Evolutionary conservation across 2,888 invertebrate genomes (phyloP).

Genomic region (Ophion obscuratus): DNA sequence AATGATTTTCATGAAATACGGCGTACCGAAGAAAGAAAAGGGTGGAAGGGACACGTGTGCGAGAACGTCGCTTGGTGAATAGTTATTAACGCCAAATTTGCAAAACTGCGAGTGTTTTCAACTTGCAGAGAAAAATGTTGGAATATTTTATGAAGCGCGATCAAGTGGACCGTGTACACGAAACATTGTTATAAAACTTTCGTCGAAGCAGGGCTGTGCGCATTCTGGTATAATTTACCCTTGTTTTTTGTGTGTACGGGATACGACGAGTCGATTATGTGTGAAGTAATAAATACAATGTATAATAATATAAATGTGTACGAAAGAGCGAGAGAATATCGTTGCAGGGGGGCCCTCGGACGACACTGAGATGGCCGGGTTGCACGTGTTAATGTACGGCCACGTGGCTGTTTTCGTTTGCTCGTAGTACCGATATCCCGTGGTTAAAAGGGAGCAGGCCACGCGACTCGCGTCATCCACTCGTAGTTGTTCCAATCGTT

Average conservation of each 20-base stretch:
- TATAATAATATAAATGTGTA: background rate
- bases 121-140: conserved; percentile 8
- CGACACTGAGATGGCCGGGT: conserved; percentile 43
- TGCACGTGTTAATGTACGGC: conserved; percentile 40
- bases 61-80: background rate
- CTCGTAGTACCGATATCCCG: conserved; percentile 73
- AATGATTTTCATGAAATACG: background rate
- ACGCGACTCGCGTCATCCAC: conserved; percentile 71
- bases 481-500: conserved; percentile 29
- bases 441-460: conserved; percentile 76
- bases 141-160: conserved; percentile 10
- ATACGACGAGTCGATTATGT: conserved; percentile 34
- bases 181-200: conserved; percentile 31
- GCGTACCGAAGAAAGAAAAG: background rate
- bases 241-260: conserved; percentile 21
- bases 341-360: conserved; percentile 32
- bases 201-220: background rate
- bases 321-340: conserved; percentile 13
- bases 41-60: conserved; percentile 12
- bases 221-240: conserved; percentile 10
- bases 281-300: conserved; percentile 11
- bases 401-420: conserved; percentile 56
- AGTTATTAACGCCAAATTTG: background rate
- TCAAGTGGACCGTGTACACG: conserved; percentile 12
- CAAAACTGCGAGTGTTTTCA: conserved; percentile 8